These are phyloP conservation scores for Dunckerocampus dactyliophorus DNA, from an alignment of 2,113 vertebrate species.

Conservation along the genomic window DNA sequence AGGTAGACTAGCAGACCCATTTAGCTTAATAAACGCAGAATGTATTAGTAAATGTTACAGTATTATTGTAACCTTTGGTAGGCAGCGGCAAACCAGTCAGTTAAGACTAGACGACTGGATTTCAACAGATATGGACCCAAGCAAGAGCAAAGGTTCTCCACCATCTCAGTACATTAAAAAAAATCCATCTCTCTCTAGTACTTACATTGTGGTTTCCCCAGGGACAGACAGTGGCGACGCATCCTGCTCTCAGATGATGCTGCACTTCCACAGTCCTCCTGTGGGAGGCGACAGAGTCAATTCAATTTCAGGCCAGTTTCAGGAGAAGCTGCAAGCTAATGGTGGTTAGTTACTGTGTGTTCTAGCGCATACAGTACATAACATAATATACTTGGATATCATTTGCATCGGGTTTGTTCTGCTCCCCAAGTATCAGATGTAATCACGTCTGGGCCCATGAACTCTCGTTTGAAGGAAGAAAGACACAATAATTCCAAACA, in stretches of 20 bases:
- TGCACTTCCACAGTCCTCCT: constrained; percentile 28
- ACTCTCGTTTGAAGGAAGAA: constrained; percentile 13
- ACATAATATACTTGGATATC: not conserved
- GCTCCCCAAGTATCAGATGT: constrained; percentile 4
- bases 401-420: not conserved
- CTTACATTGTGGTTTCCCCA: constrained; percentile 2
- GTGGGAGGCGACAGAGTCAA: constrained; percentile 32
- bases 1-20: not conserved
- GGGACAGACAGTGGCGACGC: constrained; percentile 43
- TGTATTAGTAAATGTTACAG: not conserved
- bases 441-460: not conserved
- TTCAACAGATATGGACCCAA: constrained; percentile 66
- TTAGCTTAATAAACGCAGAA: not conserved
- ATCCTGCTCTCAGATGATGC: constrained; percentile 18
- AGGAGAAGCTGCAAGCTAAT: constrained; percentile 1
- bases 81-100: constrained; percentile 31
- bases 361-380: not conserved
- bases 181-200: not conserved
- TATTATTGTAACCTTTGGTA: not conserved
- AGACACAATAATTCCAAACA: constrained; percentile 9
- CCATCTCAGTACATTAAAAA: not conserved
- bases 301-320: constrained; percentile 8
- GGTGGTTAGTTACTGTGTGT: constrained; percentile 32
- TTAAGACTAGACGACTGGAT: constrained; percentile 66
- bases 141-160: constrained; percentile 56